These are phyloP conservation scores for Ormyrus labotus DNA, from an alignment of 2,888 invertebrate genomes.

Conservation along the genomic window DNA sequence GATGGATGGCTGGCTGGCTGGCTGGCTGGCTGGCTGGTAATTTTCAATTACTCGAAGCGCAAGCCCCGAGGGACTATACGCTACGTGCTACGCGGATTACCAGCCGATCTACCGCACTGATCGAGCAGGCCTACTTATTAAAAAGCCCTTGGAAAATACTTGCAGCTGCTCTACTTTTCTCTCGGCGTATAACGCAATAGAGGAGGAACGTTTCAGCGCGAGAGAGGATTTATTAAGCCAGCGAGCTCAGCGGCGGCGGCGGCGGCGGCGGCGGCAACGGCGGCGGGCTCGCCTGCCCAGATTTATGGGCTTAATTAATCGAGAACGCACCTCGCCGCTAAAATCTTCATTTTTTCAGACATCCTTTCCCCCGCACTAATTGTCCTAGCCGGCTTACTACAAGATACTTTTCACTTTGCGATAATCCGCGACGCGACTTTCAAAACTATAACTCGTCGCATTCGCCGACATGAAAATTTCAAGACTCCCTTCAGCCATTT, in stretches of 20 bases:
- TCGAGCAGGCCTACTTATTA: too few relatives aligned
- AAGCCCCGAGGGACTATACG: not conserved
- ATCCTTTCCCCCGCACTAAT: not conserved
- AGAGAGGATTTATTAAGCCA: conserved; percentile 47
- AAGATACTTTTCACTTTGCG: too few relatives aligned
- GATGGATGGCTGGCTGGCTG: conserved; percentile 65
- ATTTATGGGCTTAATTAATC: conserved; percentile 56
- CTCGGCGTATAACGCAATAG: too few relatives aligned
- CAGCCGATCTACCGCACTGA: not conserved
- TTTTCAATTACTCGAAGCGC: conserved; percentile 68
- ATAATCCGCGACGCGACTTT: not conserved
- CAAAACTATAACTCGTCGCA: conserved; percentile 25
- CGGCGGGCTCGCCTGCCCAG: conserved; percentile 15
- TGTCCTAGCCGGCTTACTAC: too few relatives aligned
- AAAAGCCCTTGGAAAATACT: not conserved
- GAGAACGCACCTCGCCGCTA: conserved; percentile 18
- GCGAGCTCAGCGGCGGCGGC: conserved; percentile 23
- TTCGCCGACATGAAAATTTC: conserved; percentile 37
- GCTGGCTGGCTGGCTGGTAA: conserved; percentile 66
- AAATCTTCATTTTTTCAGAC: conserved; percentile 25
- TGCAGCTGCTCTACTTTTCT: not conserved
- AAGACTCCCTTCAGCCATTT: conserved; percentile 23
- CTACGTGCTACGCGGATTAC: not conserved
- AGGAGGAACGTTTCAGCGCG: conserved; percentile 34
- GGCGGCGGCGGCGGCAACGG: too few relatives aligned